Evolutionary conservation across 2,888 invertebrate genomes (phyloP).

Genomic region (Tenthredo notha): DNA sequence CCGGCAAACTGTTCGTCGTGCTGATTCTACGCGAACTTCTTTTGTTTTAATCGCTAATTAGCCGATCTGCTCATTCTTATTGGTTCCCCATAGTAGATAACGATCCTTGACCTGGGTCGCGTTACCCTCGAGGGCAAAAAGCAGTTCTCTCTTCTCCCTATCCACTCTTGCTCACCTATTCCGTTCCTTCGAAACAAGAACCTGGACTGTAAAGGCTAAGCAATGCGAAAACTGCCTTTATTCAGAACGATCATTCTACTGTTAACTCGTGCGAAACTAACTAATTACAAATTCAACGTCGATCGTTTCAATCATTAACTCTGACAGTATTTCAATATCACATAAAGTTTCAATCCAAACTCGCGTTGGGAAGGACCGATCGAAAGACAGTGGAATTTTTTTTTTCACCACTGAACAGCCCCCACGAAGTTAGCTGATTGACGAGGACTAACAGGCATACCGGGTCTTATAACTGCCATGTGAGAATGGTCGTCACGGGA

Average conservation of each 20-base stretch:
- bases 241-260: not conserved
- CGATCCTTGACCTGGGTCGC: constrained; percentile 42
- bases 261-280: not conserved
- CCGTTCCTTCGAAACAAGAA: not conserved
- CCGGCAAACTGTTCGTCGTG: constrained; percentile 25
- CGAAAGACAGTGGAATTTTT: not conserved
- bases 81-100: constrained; percentile 31
- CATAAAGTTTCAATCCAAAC: not conserved
- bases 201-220: not conserved
- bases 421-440: constrained; percentile 39
- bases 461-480: constrained; percentile 51
- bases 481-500: constrained; percentile 54
- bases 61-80: constrained; percentile 56
- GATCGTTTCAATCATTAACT: not conserved
- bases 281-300: constrained; percentile 1
- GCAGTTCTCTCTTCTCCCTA: not conserved
- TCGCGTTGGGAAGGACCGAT: not conserved
- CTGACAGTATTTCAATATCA: not conserved
- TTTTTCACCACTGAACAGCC: not conserved
- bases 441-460: constrained; percentile 36
- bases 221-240: constrained; percentile 1
- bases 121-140: not conserved
- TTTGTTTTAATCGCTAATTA: constrained; percentile 66
- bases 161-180: not conserved
- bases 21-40: constrained; percentile 53